Base-by-base conservation (phyloP, 2,797 vertebrate species). In the Acanthornis magna region DNA sequence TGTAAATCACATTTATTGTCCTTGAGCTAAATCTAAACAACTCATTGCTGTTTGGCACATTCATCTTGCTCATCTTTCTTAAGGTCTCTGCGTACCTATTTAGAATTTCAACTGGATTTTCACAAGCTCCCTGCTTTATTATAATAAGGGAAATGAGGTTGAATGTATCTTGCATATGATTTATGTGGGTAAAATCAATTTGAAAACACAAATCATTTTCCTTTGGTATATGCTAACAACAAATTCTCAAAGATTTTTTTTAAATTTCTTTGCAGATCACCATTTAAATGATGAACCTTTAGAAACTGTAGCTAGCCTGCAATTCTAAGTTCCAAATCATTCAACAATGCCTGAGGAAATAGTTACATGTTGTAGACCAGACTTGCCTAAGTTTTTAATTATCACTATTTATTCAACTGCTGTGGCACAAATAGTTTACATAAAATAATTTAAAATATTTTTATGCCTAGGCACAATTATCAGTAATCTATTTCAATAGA, bases 1-100 rank as follows among this genome's bases (percentile, higher is more conserved):
- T 18, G 7, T 84, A 88, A 90, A 92, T 72, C 47, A 58, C 17
- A 27, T 79, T 82, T 87, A 79, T 29, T 84, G 30, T 58, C 62
- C 55, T 81, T 40, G 36, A 88, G 11, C 80, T 47, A 77, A 80
- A 84, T 67, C 22, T 77, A 66, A 76, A 34, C 4, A 27, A 67
- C 29, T 11, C 6, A 30, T 30, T 84, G 45, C 26, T 77, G 9
- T 76, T 70, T 73, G 36, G 23, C 10, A 53, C 18, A 53, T 83
- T 76, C 4, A 48, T 88, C 40, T 88, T 88, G 16, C 13, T 93
- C 10, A 26, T 76, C 17, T 80, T 53, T 74, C 36, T 51, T 82
- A 82, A 71, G 43, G n/a, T 76, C 10, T 55, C 25, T 47, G 16
- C 36, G 38, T 16, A 74, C 2, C 5, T 48, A 25, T 65, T 57